Percentiles rank a stretch among this genome's conserved stretches.
These are phyloP conservation scores for Dicyrtoma fusca DNA, from an alignment of 2,888 invertebrate genomes.

Conservation along the genomic window DNA sequence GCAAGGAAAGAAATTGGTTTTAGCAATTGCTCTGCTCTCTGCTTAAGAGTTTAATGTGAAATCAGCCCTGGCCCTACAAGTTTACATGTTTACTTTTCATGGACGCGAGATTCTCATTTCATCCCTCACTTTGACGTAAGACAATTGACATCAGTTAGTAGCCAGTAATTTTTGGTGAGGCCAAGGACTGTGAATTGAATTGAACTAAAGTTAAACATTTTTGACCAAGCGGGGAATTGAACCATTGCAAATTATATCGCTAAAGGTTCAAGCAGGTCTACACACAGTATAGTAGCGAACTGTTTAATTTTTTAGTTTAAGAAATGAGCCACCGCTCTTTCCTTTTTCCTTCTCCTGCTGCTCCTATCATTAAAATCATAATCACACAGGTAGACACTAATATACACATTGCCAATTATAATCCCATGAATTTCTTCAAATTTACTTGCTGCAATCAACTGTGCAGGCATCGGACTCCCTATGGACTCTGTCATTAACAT, in stretches of 20 bases:
- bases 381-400: neutral
- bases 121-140: too few species aligned
- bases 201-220: neutral
- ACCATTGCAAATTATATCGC: constrained; percentile 34
- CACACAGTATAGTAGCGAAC: too few species aligned
- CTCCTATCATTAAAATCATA: constrained; percentile 13
- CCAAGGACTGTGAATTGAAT: too few species aligned
- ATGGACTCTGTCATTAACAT: neutral
- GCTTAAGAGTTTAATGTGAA: too few species aligned
- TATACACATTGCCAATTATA: neutral
- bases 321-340: constrained; percentile 19
- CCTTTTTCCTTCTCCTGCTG: constrained; percentile 1
- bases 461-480: neutral
- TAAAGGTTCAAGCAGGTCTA: constrained; percentile 18
- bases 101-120: too few species aligned
- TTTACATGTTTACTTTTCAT: too few species aligned
- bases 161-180: too few species aligned
- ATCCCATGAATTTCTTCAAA: constrained; percentile 2
- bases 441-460: neutral
- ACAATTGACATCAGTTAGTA: too few species aligned
- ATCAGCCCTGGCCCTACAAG: too few species aligned
- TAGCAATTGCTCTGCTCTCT: too few species aligned
- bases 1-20: too few species aligned
- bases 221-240: constrained; percentile 29
- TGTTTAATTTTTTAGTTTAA: neutral